Conservation (phyloP, 2,797 vertebrate genomes). For the Oceanodroma leucorhoa region DNA sequence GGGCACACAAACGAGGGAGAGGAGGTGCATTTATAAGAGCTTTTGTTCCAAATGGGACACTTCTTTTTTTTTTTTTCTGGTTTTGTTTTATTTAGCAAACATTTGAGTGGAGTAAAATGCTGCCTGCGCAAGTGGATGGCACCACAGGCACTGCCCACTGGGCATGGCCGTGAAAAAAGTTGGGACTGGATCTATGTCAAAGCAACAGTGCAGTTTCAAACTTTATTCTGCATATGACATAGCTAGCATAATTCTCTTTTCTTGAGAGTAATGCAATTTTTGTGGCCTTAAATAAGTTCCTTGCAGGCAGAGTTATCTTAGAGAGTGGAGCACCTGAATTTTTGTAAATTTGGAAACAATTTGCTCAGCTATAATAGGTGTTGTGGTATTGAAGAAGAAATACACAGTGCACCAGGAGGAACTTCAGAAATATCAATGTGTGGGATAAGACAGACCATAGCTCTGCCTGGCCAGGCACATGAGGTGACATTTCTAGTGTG, state of each 20-base stretch:
- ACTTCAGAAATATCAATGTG: neutral
- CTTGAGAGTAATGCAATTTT: neutral
- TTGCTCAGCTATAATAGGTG: neutral
- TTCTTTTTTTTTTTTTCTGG: neutral
- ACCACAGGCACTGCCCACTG: neutral
- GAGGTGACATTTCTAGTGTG: neutral
- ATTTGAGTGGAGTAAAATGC: neutral
- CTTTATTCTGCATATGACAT: neutral
- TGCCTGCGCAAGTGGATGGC: neutral
- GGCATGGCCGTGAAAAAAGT: neutral
- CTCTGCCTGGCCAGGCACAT: neutral
- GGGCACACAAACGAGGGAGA: neutral
- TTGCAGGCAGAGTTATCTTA: neutral
- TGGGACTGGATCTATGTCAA: neutral
- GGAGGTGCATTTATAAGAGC: neutral
- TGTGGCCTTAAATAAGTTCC: neutral
- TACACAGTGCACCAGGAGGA: neutral
- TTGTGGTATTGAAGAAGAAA: neutral
- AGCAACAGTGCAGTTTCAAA: neutral
- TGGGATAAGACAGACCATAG: neutral
- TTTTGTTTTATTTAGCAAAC: neutral
- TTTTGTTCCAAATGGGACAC: neutral
- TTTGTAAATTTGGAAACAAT: neutral
- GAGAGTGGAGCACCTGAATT: neutral
- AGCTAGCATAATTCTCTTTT: neutral